Base-by-base conservation (phyloP, 2,113 vertebrate genomes). In the Ageneiosus marmoratus region DNA sequence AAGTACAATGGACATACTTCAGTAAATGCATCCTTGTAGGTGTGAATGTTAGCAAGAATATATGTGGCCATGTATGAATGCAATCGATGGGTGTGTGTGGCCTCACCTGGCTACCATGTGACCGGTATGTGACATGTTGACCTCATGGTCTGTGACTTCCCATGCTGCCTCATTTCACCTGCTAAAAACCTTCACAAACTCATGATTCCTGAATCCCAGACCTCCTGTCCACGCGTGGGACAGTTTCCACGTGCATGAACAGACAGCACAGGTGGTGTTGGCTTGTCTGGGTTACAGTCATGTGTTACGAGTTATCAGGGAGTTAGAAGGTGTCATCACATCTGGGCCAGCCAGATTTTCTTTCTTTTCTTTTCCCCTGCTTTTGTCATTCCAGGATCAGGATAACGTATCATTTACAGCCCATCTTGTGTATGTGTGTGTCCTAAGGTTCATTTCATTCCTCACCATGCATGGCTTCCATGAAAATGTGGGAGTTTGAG, bases 111-210 rank as follows among this genome's bases (percentile, higher is more conserved):
- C 34, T 60, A 29, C 48, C 55, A 44, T 50, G 55, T 81, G 78
- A 77, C 44, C 32, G 72, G 60, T 58, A 75, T 65, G 58, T 82
- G 75, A 81, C 32, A 63, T 24, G 46, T 34, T 82, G 46, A 78
- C 86, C 89, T 89, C 90, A 89, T 92, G 92, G 95, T 92, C 92
- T 91, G 20, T 95, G 92, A 88, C 81, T 84, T 77, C 84, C 86
- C 78, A 86, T 80, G 86, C 83, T 88, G 93, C 94, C 91, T 94
- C 80, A 83, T 94, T 96, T 95, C 93, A 93, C 90, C 91, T 94
- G 92, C 88, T 94, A 93, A 92, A 95, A 95, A 94, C 88, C 80
- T 84, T 77, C 94, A 91, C 91, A 94, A 95, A 95, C 94, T 95
- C 88, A 96, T 95, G 95, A 95, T 92, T 94, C 83, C 85, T 89